These are phyloP conservation scores for Drosophila repletoides DNA, from an alignment of 1,140 invertebrate species.

Conservation along the genomic window DNA sequence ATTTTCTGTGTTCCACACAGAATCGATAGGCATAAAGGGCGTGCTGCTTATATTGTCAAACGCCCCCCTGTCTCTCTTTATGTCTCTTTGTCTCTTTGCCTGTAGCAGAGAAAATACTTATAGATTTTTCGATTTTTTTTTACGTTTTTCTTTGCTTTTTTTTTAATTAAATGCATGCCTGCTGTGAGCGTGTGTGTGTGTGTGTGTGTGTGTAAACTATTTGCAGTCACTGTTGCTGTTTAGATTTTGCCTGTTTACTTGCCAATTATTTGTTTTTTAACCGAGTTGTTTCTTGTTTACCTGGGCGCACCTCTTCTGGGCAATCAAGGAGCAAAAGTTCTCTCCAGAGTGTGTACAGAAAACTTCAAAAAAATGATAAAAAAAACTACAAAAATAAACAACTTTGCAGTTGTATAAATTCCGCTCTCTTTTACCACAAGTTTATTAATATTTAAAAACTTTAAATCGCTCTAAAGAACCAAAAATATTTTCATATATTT, in stretches of 20 bases:
- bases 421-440: too few relatives aligned
- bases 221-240: constrained; percentile 7
- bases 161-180: constrained; percentile 30
- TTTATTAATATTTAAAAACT: too few relatives aligned
- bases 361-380: too few relatives aligned
- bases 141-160: constrained; percentile 16
- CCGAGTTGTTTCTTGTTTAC: constrained; percentile 54
- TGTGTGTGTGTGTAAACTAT: too few relatives aligned
- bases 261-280: constrained; percentile 14
- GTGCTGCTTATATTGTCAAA: too few relatives aligned
- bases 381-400: too few relatives aligned
- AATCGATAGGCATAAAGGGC: constrained; percentile 13
- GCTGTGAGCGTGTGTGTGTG: constrained; percentile 25
- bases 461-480: too few relatives aligned
- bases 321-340: constrained; percentile 5
- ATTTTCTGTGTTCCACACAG: neutral
- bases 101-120: constrained; percentile 40
- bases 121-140: constrained; percentile 39
- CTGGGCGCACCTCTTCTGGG: constrained; percentile 37
- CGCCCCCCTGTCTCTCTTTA: too few relatives aligned
- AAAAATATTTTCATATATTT: too few relatives aligned
- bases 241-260: constrained; percentile 17
- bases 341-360: too few relatives aligned
- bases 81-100: too few relatives aligned
- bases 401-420: too few relatives aligned